Evolutionary conservation across 2,888 invertebrate genomes (phyloP).

Genomic region (Pristionchus exspectatus): DNA sequence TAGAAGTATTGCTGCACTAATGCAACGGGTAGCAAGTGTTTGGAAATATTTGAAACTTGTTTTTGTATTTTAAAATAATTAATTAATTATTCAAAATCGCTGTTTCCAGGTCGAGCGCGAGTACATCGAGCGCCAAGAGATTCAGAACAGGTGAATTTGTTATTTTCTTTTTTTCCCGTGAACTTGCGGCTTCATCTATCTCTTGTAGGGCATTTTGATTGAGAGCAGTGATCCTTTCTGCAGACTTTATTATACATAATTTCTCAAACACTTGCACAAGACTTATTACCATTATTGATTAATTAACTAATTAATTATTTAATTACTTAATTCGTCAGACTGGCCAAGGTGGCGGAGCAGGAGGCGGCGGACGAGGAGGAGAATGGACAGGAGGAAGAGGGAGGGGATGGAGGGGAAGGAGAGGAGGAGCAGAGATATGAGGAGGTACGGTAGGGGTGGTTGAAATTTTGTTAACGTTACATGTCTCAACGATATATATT

Average conservation of each 20-base stretch:
- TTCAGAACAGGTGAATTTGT: neutral
- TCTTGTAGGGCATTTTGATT: neutral
- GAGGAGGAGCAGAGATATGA: conserved; percentile 16
- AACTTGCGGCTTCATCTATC: neutral
- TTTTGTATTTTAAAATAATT: too few species aligned
- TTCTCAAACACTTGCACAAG: too few species aligned
- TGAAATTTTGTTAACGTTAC: too few species aligned
- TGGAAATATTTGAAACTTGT: too few species aligned
- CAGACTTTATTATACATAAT: too few species aligned
- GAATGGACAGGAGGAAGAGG: neutral
- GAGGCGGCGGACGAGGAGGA: conserved; percentile 25
- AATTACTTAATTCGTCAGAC: conserved; percentile 20
- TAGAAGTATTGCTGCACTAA: too few species aligned
- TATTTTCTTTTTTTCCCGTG: neutral
- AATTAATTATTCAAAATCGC: too few species aligned
- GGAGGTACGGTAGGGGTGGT: neutral
- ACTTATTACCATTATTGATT: too few species aligned
- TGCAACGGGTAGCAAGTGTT: too few species aligned
- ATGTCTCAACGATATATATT: too few species aligned
- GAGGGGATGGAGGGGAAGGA: conserved; percentile 8
- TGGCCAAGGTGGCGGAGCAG: conserved; percentile 53
- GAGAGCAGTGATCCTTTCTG: too few species aligned
- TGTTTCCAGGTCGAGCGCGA: conserved; percentile 50
- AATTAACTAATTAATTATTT: conserved; percentile 2
- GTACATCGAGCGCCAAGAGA: conserved; percentile 44